phyloP scores from a whole-genome alignment of 1,140 invertebrate species.

The Araneus ventricosus region DNA sequence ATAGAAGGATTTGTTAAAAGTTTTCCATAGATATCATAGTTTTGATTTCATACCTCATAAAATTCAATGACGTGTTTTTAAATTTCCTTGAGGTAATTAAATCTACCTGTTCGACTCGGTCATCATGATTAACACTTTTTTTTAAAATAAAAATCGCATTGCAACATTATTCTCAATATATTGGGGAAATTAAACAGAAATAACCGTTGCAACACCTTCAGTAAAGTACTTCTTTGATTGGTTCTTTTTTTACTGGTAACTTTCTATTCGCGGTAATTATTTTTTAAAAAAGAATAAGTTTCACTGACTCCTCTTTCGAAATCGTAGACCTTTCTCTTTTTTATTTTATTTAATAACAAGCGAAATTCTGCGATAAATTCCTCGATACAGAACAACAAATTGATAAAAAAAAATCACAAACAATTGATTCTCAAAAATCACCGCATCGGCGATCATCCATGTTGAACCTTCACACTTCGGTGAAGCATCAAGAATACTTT shows the following conservation, averaged over 20 bases:
- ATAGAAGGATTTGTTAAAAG: too few species aligned
- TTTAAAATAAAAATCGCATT: not conserved
- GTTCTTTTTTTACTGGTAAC: not conserved
- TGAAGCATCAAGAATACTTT: slow-evolving; percentile 49
- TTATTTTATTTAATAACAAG: not conserved
- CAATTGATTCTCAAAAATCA: slow-evolving; percentile 53
- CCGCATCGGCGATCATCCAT: slow-evolving; percentile 43
- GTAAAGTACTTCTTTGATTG: not conserved
- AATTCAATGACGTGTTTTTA: too few species aligned
- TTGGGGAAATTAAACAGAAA: not conserved
- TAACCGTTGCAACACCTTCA: not conserved
- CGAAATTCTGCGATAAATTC: not conserved
- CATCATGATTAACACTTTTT: not conserved
- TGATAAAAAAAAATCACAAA: slow-evolving; percentile 13
- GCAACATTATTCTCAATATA: not conserved
- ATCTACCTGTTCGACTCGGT: too few species aligned
- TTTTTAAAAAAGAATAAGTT: not conserved
- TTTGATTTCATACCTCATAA: too few species aligned
- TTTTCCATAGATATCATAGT: too few species aligned
- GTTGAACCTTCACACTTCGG: slow-evolving; percentile 12
- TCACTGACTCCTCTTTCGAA: not conserved
- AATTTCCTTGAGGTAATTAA: too few species aligned
- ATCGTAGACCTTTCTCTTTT: not conserved
- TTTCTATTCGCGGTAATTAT: not conserved
- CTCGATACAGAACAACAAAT: not conserved